These are phyloP conservation scores for Sebastes itinus DNA, from an alignment of 2,797 vertebrate genomes.

Conservation along the genomic window DNA sequence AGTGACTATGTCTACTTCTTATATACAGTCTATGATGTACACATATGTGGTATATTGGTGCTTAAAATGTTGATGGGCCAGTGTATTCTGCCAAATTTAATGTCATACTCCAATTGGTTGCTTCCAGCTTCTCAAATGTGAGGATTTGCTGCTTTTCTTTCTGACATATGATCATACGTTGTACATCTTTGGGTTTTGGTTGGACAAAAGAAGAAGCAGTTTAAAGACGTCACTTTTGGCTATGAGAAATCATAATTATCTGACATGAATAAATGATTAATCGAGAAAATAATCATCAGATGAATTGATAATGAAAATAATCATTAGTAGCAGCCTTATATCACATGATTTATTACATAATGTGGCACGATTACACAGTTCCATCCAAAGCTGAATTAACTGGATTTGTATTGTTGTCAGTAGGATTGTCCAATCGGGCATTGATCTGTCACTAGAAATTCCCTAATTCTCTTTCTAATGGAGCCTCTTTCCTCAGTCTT, in stretches of 20 bases:
- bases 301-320: background rate
- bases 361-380: background rate
- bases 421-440: conserved; percentile 1
- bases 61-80: background rate
- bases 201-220: background rate
- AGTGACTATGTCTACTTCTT: too few relatives aligned
- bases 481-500: background rate
- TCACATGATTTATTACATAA: background rate
- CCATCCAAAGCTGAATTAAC: conserved; percentile 5
- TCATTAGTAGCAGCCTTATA: background rate
- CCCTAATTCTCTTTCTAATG: conserved; percentile 50
- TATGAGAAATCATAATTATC: background rate
- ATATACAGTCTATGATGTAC: too few relatives aligned
- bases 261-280: background rate
- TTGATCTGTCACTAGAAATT: conserved; percentile 36
- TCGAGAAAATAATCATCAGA: background rate
- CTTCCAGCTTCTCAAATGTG: background rate
- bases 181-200: too few relatives aligned
- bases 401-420: conserved; percentile 29
- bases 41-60: background rate
- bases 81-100: background rate
- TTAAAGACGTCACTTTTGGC: background rate
- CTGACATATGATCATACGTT: rapidly evolving
- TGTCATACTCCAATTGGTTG: background rate
- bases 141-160: too few relatives aligned